phyloP scores from a whole-genome alignment of 2,113 vertebrate species.

The Larimichthys crocea region DNA sequence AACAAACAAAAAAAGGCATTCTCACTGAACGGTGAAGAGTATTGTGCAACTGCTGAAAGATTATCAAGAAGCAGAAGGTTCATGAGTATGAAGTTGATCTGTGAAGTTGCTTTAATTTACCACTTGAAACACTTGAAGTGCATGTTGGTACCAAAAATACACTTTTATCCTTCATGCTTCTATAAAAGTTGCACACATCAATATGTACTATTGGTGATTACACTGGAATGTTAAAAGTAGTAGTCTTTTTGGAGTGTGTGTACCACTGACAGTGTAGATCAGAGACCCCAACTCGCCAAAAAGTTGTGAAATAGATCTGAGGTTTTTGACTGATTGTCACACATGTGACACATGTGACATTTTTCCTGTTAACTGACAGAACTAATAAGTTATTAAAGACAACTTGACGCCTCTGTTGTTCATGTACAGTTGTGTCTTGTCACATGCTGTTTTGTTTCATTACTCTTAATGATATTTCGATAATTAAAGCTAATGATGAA shows the following conservation, averaged over 20 bases:
- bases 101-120: background rate
- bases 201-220: background rate
- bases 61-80: background rate
- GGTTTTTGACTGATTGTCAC: slow-evolving; percentile 3
- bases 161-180: background rate
- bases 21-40: background rate
- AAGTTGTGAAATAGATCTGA: slow-evolving; percentile 9
- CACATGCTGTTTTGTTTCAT: background rate
- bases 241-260: background rate
- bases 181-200: background rate
- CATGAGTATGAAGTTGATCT: background rate
- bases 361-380: background rate
- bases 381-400: background rate
- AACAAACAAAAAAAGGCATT: background rate
- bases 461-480: background rate
- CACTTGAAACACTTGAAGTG: background rate
- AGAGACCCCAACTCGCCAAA: background rate
- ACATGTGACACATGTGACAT: background rate
- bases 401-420: background rate
- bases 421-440: background rate
- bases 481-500: background rate
- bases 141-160: background rate
- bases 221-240: background rate
- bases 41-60: background rate
- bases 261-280: background rate